Base-by-base conservation (phyloP, 1,140 invertebrate genomes). In the Araneus ventricosus region DNA sequence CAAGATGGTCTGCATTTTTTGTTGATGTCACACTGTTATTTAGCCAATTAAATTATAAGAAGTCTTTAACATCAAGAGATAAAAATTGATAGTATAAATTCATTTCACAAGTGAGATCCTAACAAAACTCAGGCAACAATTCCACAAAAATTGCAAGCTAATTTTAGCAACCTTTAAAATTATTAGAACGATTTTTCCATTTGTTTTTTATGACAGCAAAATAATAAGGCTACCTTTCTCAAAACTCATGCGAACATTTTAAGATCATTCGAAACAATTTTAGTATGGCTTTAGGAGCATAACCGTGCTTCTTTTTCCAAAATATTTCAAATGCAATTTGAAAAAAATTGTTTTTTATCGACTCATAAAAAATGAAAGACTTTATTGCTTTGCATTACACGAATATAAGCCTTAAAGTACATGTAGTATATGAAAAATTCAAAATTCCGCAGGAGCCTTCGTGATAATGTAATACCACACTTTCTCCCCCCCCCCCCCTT, bases 371-470 rank as follows among this genome's bases (percentile, higher is more conserved):
- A 27, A 37, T 20, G 17, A 20, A 67, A 75, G 30, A 37, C 37
- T 75, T 75, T 75, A 37, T 22, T 37, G 20, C 70, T 75, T 6
- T 22, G 6, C 70, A 75, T 75, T 22, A 75, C 70, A 37, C 8
- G 70, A 75, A 63, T 63, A 63, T 63, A 63, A 63, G 24, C 59
- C 20, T 63, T 63, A 63, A 61, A 37, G 30, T 34, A 34, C 30
- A 75, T 6, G 70, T 27, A 30, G n/a, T 34, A 30, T 37, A 75
- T 75, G 34, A 75, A 75, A 75, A 75, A 75, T 75, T 75, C 30
- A 75, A 75, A 75, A 75, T 75, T 75, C 70, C 70, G 37, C 70
- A 37, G 70, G 20, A 75, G 70, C 20, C 22, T 75, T 75, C 70
- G 30, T 75, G 70, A 75, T 75, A 34, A 84, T 41, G 39, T 52